Evolutionary conservation across 2,797 vertebrate genomes (phyloP), one percentile per base, ranked within the genome.

Genomic region (Crenuchus spilurus): DNA sequence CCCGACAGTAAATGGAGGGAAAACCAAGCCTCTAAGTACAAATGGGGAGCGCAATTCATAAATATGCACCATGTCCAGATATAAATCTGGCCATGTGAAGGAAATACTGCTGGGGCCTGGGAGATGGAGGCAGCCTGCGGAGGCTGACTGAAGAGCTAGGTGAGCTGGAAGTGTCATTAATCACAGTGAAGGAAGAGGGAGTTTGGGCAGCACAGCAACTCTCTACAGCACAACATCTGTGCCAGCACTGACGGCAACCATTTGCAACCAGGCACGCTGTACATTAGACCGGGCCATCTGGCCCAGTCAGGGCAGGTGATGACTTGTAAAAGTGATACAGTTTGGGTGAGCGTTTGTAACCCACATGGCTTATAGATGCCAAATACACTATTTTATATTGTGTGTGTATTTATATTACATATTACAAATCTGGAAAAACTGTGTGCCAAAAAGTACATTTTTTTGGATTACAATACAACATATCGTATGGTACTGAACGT

Each of bases 171-270:
- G 48, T 63, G 79, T 65, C 82, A 80, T 83, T 77, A 83, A 83
- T 81, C 82, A 83, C 49, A 6, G 24, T 78, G 79, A 82, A 70
- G 72, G 65, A 75, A 80, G 75, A 76, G 77, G 74, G 76, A 81
- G 67, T 42, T 65, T 51, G 79, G 64, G 70, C 65, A 22, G 52
- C 64, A 75, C 49, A 41, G 74, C 65, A 72, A 76, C 55, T 42
- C 52, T 73, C 74, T 63, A 75, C 55, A 33, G 55, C 66, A 51
- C 61, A 58, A 76, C 77, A 82, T 80, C 80, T 82, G 80, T 80
- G 80, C 74, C 80, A 75, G 74, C 68, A 77, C 71, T 67, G 63
- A 75, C 62, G 55, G 58, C 68, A 69, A 72, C 63, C 77, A 67
- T 82, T 71, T 61, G 75, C 75, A 72, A 75, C 65, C 58, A 77